A percentile compares a stretch with the other conserved stretches of the same genome.
These are phyloP conservation scores for Bradypodion pumilum DNA, from an alignment of 2,797 vertebrate genomes.

Conservation along the genomic window DNA sequence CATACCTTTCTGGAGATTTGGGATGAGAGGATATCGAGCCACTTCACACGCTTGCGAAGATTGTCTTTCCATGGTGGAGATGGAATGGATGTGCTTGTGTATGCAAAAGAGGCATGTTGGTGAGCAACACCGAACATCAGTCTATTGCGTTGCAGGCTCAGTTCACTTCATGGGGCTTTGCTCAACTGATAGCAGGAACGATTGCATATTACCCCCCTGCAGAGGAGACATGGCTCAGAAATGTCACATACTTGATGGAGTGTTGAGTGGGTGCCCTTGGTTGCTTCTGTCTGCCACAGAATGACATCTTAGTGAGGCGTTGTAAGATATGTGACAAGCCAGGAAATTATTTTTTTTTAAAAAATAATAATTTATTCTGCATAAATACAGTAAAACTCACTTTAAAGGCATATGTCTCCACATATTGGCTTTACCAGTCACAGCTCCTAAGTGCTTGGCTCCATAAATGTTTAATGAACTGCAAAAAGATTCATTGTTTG, in stretches of 20 bases:
- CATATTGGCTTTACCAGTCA: background rate
- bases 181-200: background rate
- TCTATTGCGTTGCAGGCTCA: background rate
- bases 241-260: background rate
- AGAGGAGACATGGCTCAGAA: background rate
- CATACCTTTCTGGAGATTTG: background rate
- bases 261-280: background rate
- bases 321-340: background rate
- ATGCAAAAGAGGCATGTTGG: background rate
- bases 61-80: background rate
- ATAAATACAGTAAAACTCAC: background rate
- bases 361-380: background rate
- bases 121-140: background rate
- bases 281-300: background rate
- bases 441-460: background rate
- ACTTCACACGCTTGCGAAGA: background rate
- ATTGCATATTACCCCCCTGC: background rate
- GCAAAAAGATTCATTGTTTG: background rate
- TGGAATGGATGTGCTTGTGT: background rate
- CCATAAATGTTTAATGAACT: conserved; percentile 11
- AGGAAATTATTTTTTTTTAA: background rate
- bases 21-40: background rate
- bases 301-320: background rate
- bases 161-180: background rate
- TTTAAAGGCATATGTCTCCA: background rate